These are phyloP conservation scores for Drosophila watanabei DNA, from an alignment of 1,140 invertebrate species.

Conservation along the genomic window DNA sequence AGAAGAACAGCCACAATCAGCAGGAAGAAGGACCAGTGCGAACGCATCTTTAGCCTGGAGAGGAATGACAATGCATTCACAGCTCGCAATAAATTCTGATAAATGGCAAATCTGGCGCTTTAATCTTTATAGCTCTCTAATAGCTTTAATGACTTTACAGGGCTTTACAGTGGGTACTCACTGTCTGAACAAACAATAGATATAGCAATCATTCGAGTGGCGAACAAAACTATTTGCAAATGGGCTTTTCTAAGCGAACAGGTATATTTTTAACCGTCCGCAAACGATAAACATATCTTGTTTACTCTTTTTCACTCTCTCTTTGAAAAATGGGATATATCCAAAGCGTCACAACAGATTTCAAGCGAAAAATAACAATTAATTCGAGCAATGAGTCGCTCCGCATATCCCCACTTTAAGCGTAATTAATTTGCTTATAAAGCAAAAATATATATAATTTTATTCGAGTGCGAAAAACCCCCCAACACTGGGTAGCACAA, in stretches of 20 bases:
- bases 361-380: constrained; percentile 30
- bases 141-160: constrained; percentile 1
- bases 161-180: neutral
- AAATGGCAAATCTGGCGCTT: constrained; percentile 6
- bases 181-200: constrained; percentile 10
- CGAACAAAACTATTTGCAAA: constrained; percentile 22
- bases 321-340: neutral
- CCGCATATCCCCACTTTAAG: constrained; percentile 18
- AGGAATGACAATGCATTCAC: neutral
- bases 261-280: constrained; percentile 9
- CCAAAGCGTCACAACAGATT: constrained; percentile 10
- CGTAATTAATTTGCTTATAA: constrained; percentile 42
- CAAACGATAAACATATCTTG: constrained; percentile 39
- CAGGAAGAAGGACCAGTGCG: neutral
- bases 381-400: constrained; percentile 5
- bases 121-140: constrained; percentile 16
- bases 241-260: constrained; percentile 5
- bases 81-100: constrained; percentile 1
- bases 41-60: constrained; percentile 30
- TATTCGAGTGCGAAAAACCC: neutral
- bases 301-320: neutral
- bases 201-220: constrained; percentile 15
- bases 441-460: constrained; percentile 33
- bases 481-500: constrained; percentile 1
- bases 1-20: constrained; percentile 3